Evolutionary conservation across 2,888 invertebrate species (phyloP), one percentile per base, ranked within the genome.

Genomic region (Scaptomyza flava): DNA sequence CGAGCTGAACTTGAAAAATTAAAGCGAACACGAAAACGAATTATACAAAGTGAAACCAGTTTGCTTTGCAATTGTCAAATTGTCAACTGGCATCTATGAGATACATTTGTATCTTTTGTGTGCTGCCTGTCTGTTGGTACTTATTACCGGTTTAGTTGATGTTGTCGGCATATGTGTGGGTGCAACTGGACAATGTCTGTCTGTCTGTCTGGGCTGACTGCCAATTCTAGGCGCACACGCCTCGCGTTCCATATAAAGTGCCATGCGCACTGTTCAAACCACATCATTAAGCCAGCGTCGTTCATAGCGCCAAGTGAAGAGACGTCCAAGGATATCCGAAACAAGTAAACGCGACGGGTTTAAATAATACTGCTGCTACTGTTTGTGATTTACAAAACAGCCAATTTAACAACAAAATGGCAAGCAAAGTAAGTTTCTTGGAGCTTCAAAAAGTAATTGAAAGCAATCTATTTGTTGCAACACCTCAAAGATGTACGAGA

Each of bases 391-490:
- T 54, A 62, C 43, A 53, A 67, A 61, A 46, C 30, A 66, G 12
- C 7, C 52, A 50, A 66, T 20, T 50, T 17, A 56, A 46, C 43
- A 34, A 53, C 45, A 69, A 53, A 75, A 90, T 90, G 91, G 82
- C 90, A 70, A 80, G 66, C 70, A 86, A 88, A 87, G 90, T 90
- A 90, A 90, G 90, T 90, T 43, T 20, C 38, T 23, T 33, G 11
- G 33, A 9, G 33, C 33, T 4, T 12, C 3, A 14, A 47, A 47
- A 17, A 17, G 17, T 17, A 17, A 23, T 23, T 23, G 1, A 12
- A 2, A 7, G 27, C 27, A 27, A 27, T 27, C 6, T 27, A 0
- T 27, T 6, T 27, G 27, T 27, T 27, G 27, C 6, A 27, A 27
- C 2, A 23, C 6, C 6, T 27, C 4, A 27, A 5, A 27, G 27